Base-by-base conservation (phyloP, 1,140 invertebrate species). In the Pseudomyrmex sp. region DNA sequence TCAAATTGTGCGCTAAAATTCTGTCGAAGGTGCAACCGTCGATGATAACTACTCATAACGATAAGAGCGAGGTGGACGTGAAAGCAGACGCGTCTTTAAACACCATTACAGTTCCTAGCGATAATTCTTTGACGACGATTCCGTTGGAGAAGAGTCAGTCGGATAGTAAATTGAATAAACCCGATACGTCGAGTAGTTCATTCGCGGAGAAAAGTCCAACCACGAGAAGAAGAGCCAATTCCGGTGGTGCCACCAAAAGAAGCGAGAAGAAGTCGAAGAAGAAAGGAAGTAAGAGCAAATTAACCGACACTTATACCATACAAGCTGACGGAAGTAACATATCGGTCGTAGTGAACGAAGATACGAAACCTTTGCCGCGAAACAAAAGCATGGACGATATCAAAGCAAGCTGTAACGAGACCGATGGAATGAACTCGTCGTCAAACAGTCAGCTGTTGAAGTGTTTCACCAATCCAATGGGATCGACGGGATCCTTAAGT, bases 11-110 rank as follows among this genome's bases (percentile, higher is more conserved):
- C 89, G 96, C 96, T 50, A 97, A 97, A 93, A 96, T 98, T 85
- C 94, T 98, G 18, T 96, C 96, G 0, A 96, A 97, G 91, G 96
- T 98, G 2, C 97, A 97, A 90, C 97, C 97, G 1, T 95, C 95
- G 58, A 92, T 95, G 83, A 90, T 93, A 2, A 85, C 91, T 13
- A 83, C 88, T 9, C 85, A 90, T 9, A 52, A 86, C 2, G 92
- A 93, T 13, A 92, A 91, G 68, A 72, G 66, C 7, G 90, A 91
- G 54, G 7, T 50, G 0, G 88, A 90, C 65, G 59, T 44, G 0
- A 88, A 87, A 72, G 61, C 86, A 0, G 88, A 92, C 9, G 62
- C 52, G 61, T 84, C 70, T 46, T 66, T 66, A 2, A 88, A 70
- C 50, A 74, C 20, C 0, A 85, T 46, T 48, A 48, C 48, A 8